phyloP scores from a whole-genome alignment of 2,113 vertebrate genomes.

The Microcebus lehilahytsara region DNA sequence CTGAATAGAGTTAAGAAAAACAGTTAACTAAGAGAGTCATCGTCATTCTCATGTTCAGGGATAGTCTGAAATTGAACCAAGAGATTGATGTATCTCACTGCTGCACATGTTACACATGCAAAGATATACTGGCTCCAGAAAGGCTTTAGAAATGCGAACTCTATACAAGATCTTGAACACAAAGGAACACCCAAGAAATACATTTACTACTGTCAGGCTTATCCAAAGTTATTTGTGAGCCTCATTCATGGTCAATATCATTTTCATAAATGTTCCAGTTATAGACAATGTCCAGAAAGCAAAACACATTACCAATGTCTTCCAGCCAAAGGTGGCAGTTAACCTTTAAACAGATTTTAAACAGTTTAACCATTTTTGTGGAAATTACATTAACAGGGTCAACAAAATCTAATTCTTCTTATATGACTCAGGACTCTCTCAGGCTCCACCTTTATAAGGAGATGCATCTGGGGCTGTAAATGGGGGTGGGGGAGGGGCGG shows the following conservation, averaged over 20 bases:
- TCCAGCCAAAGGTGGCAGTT: background rate
- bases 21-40: background rate
- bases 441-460: background rate
- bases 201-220: background rate
- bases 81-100: background rate
- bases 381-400: background rate
- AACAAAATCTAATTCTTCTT: background rate
- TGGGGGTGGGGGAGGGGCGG: background rate
- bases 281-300: background rate
- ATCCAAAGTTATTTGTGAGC: background rate
- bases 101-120: background rate
- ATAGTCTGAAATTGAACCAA: background rate
- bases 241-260: background rate
- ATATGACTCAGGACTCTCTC: background rate
- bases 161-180: background rate
- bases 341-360: background rate
- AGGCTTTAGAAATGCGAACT: background rate
- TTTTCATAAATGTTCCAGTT: background rate
- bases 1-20: background rate
- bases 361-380: background rate
- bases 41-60: background rate
- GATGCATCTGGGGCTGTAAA: too few species aligned
- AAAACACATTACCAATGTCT: background rate
- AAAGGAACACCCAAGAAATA: background rate
- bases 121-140: background rate